Base-by-base conservation (phyloP, 2,888 invertebrate species). In the Drosophila mayaguana region DNA sequence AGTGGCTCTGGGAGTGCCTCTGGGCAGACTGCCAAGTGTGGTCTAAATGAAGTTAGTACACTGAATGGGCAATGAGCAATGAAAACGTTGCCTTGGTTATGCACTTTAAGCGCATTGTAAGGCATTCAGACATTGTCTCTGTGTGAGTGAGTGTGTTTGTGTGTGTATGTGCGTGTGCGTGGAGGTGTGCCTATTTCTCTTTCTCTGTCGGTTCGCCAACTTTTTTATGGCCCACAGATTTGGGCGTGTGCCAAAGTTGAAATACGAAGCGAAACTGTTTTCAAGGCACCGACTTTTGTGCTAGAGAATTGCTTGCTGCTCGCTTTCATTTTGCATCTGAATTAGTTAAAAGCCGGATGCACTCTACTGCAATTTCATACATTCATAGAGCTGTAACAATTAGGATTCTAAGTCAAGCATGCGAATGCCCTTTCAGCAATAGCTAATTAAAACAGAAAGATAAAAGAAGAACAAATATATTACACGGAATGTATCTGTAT, bases 21-120 rank as follows among this genome's bases (percentile, higher is more conserved):
- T 36, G 18, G 36, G 46, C 25, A 36, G 20, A 16, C 14, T 20
- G 48, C 38, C 59, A 48, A 48, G 38, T 48, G 38, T 28, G 63
- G 78, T 71, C 83, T 61, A 80, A 83, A 81, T 82, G 64, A 86
- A 81, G 80, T 85, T 85, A 63, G 63, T 59, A 51, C 66, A 62
- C 40, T 65, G 72, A 59, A 67, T 72, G 65, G 55, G 38, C 65
- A 70, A 65, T 70, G 66, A 61, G 70, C 60, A 64, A 50, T 61
- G 64, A 28, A 51, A 69, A 63, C 20, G 55, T 63, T 67, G 45
- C 74, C 63, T 53, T 63, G 63, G 75, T 22, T 56, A 43, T 62
- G 54, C 40, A 32, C 32, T 48, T 40, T 6, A 28, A 53, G 40
- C 11, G 22, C 28, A 32, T 40, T 36, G 16, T 54, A 45, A 46